phyloP scores from a whole-genome alignment of 2,888 invertebrate species.

The Eremobia ochroleuca region DNA sequence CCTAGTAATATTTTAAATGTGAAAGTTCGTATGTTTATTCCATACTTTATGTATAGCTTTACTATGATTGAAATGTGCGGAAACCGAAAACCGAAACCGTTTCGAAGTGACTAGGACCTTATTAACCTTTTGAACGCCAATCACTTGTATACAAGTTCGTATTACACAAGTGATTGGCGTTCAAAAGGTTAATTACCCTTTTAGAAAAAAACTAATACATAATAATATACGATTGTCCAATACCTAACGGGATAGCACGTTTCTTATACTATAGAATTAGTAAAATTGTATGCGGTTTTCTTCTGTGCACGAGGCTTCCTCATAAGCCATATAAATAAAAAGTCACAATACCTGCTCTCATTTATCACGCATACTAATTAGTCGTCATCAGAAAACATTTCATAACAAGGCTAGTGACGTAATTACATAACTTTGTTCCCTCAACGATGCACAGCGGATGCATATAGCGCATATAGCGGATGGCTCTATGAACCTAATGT shows the following conservation, averaged over 20 bases:
- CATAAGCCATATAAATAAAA: constrained; percentile 2
- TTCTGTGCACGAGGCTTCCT: neutral
- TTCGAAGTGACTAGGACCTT: neutral
- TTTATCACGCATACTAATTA: constrained; percentile 14
- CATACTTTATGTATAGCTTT: neutral
- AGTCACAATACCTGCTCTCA: neutral
- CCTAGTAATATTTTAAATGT: neutral
- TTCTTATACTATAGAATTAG: neutral
- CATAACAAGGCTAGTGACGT: neutral
- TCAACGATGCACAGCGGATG: too few species aligned
- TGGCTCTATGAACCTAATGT: too few species aligned
- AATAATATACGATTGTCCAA: neutral
- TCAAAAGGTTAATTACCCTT: neutral
- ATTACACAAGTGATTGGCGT: too few species aligned
- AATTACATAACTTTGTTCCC: neutral
- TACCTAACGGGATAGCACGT: constrained; percentile 5
- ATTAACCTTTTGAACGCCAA: too few species aligned
- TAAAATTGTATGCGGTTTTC: neutral
- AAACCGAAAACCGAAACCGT: too few species aligned
- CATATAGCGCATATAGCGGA: too few species aligned
- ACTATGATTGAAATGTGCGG: neutral
- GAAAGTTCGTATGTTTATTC: neutral
- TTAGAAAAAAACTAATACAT: neutral
- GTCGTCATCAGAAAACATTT: constrained; percentile 3
- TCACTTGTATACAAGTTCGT: too few species aligned